Evolutionary conservation across 2,113 vertebrate species (phyloP).

Genomic region (Gulo gulo): DNA sequence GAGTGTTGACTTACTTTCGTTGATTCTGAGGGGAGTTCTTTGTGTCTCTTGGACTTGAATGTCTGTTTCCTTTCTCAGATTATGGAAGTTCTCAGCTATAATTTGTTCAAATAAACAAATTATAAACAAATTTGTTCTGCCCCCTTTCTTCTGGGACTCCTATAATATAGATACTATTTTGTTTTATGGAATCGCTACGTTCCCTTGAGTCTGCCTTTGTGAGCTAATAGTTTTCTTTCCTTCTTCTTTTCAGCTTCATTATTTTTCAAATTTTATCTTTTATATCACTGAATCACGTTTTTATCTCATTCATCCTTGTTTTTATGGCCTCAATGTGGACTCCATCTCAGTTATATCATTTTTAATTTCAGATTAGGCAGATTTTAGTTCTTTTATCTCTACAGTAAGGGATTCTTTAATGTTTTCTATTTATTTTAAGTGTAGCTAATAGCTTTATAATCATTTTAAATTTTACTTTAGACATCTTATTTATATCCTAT

Average conservation of each 20-base stretch:
- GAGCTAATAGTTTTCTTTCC: background rate
- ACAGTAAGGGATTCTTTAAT: background rate
- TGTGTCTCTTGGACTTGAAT: background rate
- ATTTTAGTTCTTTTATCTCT: background rate
- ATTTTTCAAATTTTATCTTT: background rate
- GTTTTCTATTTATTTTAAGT: background rate
- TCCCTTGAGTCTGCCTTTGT: background rate
- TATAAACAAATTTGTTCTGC: background rate
- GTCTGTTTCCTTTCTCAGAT: background rate
- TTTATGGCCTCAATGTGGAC: background rate
- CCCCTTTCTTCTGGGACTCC: background rate
- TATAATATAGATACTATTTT: background rate
- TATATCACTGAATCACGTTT: background rate
- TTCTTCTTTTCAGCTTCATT: background rate
- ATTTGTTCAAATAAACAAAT: background rate
- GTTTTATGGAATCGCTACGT: background rate
- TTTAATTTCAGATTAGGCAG: background rate
- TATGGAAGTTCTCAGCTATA: background rate
- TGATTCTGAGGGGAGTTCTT: background rate
- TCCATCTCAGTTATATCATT: background rate
- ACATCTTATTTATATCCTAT: background rate
- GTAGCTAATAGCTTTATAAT: background rate
- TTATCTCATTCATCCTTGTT: background rate
- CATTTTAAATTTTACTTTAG: background rate
- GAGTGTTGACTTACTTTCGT: background rate